These are phyloP conservation scores for Siderastrea radians DNA, from an alignment of 92 coral and sea anemone species.

Conservation along the genomic window DNA sequence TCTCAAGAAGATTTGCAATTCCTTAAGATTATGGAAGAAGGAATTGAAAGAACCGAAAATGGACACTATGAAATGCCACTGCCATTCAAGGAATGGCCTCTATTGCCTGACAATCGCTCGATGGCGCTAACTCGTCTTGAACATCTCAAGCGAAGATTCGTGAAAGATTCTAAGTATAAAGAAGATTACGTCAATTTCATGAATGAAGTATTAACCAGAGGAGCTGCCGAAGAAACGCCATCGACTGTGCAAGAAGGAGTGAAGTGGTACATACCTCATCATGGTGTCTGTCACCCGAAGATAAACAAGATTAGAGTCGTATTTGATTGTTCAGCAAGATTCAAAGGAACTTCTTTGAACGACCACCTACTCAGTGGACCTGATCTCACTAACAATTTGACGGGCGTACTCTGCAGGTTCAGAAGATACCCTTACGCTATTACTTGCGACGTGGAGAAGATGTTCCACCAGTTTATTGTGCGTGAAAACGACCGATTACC, in stretches of 20 bases:
- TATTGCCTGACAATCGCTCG: constrained; percentile 16
- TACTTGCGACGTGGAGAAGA: constrained; percentile 36
- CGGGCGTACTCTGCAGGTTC: constrained; percentile 33
- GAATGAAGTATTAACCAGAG: constrained; percentile 21
- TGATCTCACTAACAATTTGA: constrained; percentile 34
- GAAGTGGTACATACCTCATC: constrained; percentile 43
- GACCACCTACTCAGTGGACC: constrained; percentile 34
- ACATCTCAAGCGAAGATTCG: constrained; percentile 27
- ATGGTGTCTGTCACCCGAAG: constrained; percentile 35
- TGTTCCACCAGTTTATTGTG: constrained; percentile 24
- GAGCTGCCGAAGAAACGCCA: constrained; percentile 27
- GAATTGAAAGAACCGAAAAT: too few species aligned
- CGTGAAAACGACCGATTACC: constrained; percentile 2
- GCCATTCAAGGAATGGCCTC: constrained; percentile 27
- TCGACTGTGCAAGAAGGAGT: constrained; percentile 12
- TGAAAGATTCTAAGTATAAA: constrained; percentile 25
- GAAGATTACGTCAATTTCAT: constrained; percentile 37
- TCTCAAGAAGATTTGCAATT: constrained; percentile 15
- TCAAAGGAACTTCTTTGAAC: constrained; percentile 32
- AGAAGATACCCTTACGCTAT: constrained; percentile 29
- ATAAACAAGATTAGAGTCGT: constrained; percentile 45
- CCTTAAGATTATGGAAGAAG: too few species aligned
- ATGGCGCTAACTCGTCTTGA: constrained; percentile 12
- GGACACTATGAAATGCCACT: constrained; percentile 34
- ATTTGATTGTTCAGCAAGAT: constrained; percentile 25